Evolutionary conservation across 1,140 invertebrate species (phyloP).

Genomic region (Caenorhabditis briggsae): DNA sequence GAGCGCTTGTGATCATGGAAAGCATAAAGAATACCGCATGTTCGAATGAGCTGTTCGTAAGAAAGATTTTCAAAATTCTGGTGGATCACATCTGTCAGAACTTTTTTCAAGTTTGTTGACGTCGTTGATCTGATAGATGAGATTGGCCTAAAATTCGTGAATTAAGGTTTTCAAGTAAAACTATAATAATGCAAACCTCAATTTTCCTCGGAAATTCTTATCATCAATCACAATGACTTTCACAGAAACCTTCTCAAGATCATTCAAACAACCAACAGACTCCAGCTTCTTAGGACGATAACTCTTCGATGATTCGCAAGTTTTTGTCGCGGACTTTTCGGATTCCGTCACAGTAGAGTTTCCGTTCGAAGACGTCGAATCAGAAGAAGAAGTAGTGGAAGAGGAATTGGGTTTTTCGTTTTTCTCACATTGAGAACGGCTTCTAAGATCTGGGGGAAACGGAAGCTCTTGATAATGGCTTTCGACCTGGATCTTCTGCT

Average conservation of each 20-base stretch:
- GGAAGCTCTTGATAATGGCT: neutral
- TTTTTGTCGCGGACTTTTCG: neutral
- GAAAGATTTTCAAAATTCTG: neutral
- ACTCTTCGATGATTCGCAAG: neutral
- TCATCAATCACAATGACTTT: slow-evolving; percentile 5
- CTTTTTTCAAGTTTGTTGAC: neutral
- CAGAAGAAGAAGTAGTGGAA: neutral
- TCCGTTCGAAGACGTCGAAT: neutral
- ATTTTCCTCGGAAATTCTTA: neutral
- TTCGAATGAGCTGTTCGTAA: neutral
- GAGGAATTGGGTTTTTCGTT: neutral
- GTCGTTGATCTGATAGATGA: neutral
- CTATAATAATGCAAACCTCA: neutral
- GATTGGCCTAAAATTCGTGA: neutral
- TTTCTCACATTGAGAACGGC: slow-evolving; percentile 1
- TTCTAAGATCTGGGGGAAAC: slow-evolving; percentile 22
- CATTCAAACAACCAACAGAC: neutral
- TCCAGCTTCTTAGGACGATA: neutral
- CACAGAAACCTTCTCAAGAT: neutral
- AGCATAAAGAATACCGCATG: neutral
- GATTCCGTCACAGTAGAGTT: neutral
- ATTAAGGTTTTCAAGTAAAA: neutral
- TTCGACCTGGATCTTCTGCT: neutral
- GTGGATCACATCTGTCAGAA: neutral
- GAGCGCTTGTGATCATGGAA: neutral